Evolutionary conservation across 1,140 invertebrate species (phyloP), one percentile per base, ranked within the genome.

Genomic region (Popillia japonica): DNA sequence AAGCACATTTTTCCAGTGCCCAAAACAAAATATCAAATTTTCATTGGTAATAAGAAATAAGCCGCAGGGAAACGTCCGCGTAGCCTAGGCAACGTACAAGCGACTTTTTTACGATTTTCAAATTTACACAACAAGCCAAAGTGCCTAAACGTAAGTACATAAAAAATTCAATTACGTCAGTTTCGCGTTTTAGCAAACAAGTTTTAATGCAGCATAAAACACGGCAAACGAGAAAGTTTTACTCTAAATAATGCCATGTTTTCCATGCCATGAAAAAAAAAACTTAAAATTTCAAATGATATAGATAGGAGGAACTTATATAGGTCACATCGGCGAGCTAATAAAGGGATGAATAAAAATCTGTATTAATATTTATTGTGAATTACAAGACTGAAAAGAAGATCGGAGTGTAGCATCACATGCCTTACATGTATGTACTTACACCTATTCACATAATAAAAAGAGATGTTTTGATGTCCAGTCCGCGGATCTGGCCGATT

Each of bases 321-420:
- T 55, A 55, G 48, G 48, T 55, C 48, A 55, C 48, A 0, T 55
- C 6, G 48, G 4, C 14, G 10, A 17, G 3, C 48, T 55, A 55
- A 55, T 55, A 55, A 55, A 55, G 11, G 48, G 48, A 55, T 55
- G 48, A 55, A 55, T 55, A 55, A 55, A 55, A n/a, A 55, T 55
- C 6, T 55, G 10, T 55, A 55, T 55, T 55, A 55, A 55, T 55
- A 55, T 55, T 55, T 55, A 55, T 55, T 55, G 48, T 55, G 48
- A 55, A 55, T 55, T 55, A 55, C 48, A 17, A 11, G 10, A 6
- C 6, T 55, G 48, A 55, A 55, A 55, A 14, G 48, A n/a, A n/a
- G n/a, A n/a, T n/a, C n/a, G 48, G 48, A 55, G 17, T 14, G 17
- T n/a, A 4, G 48, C 6, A 55, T 4, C 11, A 14, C n/a, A 17